A percentile compares a stretch with the other conserved stretches of the same genome.
These are phyloP conservation scores for Solenopsis invicta DNA, from an alignment of 1,140 invertebrate genomes.

Conservation along the genomic window DNA sequence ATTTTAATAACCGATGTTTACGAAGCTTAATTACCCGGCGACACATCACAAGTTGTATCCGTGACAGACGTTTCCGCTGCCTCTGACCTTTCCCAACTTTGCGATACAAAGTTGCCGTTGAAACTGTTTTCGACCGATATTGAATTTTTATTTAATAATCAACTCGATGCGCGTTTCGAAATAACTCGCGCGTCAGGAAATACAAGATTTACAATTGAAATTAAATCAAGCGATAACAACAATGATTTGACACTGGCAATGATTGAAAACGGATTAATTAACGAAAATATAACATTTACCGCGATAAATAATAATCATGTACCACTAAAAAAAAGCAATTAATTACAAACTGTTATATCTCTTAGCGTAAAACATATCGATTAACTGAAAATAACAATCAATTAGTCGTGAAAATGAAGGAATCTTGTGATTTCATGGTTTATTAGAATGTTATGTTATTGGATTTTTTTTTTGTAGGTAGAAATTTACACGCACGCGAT, in stretches of 20 bases:
- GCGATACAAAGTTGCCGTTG: neutral
- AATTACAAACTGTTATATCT: neutral
- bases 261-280: neutral
- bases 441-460: neutral
- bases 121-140: neutral
- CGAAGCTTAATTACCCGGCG: conserved; percentile 21
- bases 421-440: neutral
- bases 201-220: conserved; percentile 9
- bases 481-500: neutral
- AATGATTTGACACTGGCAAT: neutral
- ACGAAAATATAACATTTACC: conserved; percentile 11
- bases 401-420: neutral
- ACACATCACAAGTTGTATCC: neutral
- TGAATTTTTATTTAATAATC: neutral
- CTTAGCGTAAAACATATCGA: neutral
- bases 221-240: neutral
- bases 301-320: conserved; percentile 12
- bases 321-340: conserved; percentile 5
- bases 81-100: conserved; percentile 3
- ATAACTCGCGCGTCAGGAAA: neutral
- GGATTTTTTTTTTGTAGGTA: neutral
- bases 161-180: neutral
- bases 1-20: conserved; percentile 35
- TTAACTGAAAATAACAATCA: neutral
- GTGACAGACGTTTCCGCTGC: neutral